phyloP scores from a whole-genome alignment of 2,888 invertebrate species.

The Polietes domitor region DNA sequence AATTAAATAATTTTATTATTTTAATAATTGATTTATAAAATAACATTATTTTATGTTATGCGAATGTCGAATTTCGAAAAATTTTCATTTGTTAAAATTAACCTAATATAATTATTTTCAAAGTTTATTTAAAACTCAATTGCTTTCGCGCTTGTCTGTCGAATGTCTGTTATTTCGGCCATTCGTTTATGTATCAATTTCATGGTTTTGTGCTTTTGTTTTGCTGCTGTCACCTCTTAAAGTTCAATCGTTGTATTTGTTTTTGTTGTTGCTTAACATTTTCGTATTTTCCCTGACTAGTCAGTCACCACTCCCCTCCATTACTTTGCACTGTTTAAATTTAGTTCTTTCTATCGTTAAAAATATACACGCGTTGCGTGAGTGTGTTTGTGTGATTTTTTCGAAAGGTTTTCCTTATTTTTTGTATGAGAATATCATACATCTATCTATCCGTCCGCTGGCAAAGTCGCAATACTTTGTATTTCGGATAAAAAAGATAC shows the following conservation, averaged over 20 bases:
- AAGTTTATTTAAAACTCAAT: background rate
- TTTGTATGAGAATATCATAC: background rate
- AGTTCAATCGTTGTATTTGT: background rate
- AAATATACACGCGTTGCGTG: conserved; percentile 41
- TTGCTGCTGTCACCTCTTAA: background rate
- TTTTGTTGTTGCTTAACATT: background rate
- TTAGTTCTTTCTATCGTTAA: conserved; percentile 37
- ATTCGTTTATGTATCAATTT: background rate
- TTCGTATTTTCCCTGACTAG: background rate
- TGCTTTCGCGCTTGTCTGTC: background rate
- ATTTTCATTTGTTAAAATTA: too few relatives aligned
- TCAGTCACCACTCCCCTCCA: background rate
- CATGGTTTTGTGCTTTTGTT: background rate
- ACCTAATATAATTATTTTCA: too few relatives aligned
- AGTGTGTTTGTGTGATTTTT: background rate
- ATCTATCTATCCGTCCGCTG: background rate
- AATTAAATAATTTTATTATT: too few relatives aligned
- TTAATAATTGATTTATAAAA: too few relatives aligned
- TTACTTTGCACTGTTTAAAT: conserved; percentile 31
- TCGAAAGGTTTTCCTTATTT: background rate
- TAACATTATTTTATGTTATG: too few relatives aligned
- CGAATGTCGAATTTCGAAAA: too few relatives aligned
- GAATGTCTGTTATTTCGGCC: background rate
- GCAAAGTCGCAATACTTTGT: background rate
- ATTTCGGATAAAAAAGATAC: conserved; percentile 35